phyloP scores from a whole-genome alignment of 2,797 vertebrate species.

The Babyrousa celebensis region DNA sequence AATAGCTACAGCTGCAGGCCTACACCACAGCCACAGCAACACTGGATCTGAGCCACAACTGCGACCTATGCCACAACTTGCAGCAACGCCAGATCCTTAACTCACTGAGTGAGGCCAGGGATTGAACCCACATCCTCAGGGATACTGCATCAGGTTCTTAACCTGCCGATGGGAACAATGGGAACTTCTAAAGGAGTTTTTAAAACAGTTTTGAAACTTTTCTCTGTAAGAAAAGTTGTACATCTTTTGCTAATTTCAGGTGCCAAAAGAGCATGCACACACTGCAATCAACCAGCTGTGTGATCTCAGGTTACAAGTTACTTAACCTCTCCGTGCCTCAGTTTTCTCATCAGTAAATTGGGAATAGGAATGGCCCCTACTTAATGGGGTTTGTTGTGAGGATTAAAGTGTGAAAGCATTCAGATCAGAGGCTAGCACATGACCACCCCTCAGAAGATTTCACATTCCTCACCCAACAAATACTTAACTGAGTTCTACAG shows the following conservation, averaged over 20 bases:
- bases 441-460: neutral
- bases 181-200: neutral
- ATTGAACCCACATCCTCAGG: no score
- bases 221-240: neutral
- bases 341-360: neutral
- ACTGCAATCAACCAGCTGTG: no score
- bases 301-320: neutral
- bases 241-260: neutral
- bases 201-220: neutral
- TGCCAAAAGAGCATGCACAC: neutral
- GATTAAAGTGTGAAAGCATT: neutral
- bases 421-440: neutral
- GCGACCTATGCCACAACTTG: no score
- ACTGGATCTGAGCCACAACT: no score
- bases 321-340: neutral
- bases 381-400: neutral
- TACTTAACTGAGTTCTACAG: neutral
- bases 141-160: no score
- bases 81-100: no score
- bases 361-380: neutral
- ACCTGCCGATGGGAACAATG: no score
- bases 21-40: no score
- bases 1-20: no score
- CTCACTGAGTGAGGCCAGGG: no score
- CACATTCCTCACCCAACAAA: neutral